A percentile compares a stretch with the other conserved stretches of the same genome.
These are phyloP conservation scores for Sciaenops ocellatus DNA, from an alignment of 2,797 vertebrate species.

Conservation along the genomic window DNA sequence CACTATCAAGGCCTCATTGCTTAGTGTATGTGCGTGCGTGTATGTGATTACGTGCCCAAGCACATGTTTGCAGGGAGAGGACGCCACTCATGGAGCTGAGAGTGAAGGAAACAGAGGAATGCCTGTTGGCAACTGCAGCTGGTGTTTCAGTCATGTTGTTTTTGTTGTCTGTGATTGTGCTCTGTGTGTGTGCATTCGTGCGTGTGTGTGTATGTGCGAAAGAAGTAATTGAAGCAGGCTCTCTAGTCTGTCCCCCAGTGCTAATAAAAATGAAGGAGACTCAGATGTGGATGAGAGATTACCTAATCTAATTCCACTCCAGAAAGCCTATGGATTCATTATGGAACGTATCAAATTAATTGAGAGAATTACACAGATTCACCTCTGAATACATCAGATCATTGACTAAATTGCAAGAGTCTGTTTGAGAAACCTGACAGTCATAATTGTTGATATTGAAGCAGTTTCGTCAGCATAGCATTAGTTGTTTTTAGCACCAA, in stretches of 20 bases:
- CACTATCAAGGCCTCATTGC: conserved; percentile 54
- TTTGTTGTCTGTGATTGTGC: conserved; percentile 53
- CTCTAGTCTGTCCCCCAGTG: conserved; percentile 12
- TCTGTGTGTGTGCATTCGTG: conserved; percentile 3
- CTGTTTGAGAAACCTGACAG: background rate
- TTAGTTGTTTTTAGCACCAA: background rate
- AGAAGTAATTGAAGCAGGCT: conserved; percentile 37
- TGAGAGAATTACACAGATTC: conserved; percentile 53
- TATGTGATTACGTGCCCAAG: conserved; percentile 58
- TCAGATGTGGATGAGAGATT: conserved; percentile 49
- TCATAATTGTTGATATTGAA: background rate
- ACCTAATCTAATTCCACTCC: conserved; percentile 48
- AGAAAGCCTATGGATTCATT: conserved; percentile 56
- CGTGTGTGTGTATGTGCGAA: conserved; percentile 9
- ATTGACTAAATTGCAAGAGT: conserved; percentile 14
- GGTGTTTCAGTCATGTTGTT: conserved; percentile 55
- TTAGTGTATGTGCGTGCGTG: background rate
- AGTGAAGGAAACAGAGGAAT: conserved; percentile 41
- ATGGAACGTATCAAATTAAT: conserved; percentile 53
- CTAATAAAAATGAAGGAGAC: conserved; percentile 35
- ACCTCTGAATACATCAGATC: conserved; percentile 25
- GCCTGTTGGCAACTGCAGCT: conserved; percentile 64
- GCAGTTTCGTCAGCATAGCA: background rate
- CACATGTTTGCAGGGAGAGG: conserved; percentile 61
- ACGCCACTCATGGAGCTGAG: conserved; percentile 43